These are phyloP conservation scores for Apostichopus californicus DNA, from an alignment of 35 echinoderm and acorn worm genomes.

Conservation along the genomic window DNA sequence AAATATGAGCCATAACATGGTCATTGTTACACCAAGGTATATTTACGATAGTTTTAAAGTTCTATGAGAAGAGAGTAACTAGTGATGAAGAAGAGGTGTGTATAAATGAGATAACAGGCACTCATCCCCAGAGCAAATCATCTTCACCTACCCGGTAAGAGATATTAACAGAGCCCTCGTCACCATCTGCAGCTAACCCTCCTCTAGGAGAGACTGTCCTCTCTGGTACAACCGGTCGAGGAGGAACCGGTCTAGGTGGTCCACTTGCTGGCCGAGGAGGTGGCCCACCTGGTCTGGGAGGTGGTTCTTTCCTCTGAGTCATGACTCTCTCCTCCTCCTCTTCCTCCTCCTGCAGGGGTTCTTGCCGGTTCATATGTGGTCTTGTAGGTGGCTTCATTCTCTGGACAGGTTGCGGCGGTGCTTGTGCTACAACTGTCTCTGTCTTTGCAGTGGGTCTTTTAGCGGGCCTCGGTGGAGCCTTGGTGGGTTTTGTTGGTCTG, in stretches of 20 bases:
- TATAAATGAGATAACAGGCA: neutral
- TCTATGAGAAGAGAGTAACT: neutral
- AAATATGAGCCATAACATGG: too few species aligned
- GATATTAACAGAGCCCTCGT: neutral
- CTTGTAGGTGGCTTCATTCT: neutral
- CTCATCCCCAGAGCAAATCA: slow-evolving; percentile 29
- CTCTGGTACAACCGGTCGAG: slow-evolving; percentile 37
- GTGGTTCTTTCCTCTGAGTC: slow-evolving; percentile 37
- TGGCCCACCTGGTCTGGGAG: slow-evolving; percentile 52
- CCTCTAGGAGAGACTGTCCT: neutral
- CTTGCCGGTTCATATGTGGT: slow-evolving; percentile 1
- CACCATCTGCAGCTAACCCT: neutral
- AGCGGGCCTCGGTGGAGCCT: slow-evolving; percentile 54
- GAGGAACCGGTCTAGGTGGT: slow-evolving; percentile 54
- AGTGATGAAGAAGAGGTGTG: neutral
- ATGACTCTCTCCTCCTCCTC: neutral
- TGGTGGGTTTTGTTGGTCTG: slow-evolving; percentile 48
- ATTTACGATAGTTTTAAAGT: neutral
- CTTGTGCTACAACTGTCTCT: neutral
- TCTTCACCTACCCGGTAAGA: slow-evolving; percentile 38
- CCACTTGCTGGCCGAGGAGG: slow-evolving; percentile 48
- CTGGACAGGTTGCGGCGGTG: slow-evolving; percentile 16
- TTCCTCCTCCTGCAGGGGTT: neutral
- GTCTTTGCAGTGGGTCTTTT: slow-evolving; percentile 15
- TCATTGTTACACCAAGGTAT: neutral